phyloP scores from a whole-genome alignment of 2,888 invertebrate species.

The Zaprionus obscuricornis region DNA sequence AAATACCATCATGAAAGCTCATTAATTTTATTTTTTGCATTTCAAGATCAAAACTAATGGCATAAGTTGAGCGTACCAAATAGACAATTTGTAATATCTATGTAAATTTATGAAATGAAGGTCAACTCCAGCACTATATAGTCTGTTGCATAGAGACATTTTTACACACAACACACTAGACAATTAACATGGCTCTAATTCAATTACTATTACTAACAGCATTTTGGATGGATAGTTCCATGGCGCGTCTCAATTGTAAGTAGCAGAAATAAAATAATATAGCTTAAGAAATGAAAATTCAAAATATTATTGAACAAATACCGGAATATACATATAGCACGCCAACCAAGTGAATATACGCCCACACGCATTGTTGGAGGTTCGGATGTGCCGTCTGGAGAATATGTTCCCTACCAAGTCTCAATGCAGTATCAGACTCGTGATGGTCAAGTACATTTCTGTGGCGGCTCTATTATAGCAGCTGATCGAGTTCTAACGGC shows the following conservation, averaged over 20 bases:
- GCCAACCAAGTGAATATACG: slow-evolving; percentile 33
- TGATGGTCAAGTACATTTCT: slow-evolving; percentile 72
- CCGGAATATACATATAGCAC: slow-evolving; percentile 27
- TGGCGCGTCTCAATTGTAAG: slow-evolving; percentile 54
- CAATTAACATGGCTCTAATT: slow-evolving; percentile 40
- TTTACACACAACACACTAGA: slow-evolving; percentile 33
- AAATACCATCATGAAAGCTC: slow-evolving; percentile 57
- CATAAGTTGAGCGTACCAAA: slow-evolving; percentile 41
- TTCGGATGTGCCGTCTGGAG: slow-evolving; percentile 58
- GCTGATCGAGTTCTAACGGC: slow-evolving; percentile 79
- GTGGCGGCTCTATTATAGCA: slow-evolving; percentile 81
- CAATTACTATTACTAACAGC: slow-evolving; percentile 28
- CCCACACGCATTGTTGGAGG: slow-evolving; percentile 79
- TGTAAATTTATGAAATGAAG: slow-evolving; percentile 55
- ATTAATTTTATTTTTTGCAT: slow-evolving; percentile 40
- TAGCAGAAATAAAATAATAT: not conserved
- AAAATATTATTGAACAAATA: too few relatives aligned
- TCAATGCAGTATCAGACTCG: slow-evolving; percentile 74
- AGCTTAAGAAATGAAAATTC: not conserved
- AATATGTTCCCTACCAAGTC: slow-evolving; percentile 81
- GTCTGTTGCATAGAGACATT: slow-evolving; percentile 4
- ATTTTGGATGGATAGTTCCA: slow-evolving; percentile 10
- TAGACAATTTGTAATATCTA: slow-evolving; percentile 48
- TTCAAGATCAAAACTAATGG: slow-evolving; percentile 74
- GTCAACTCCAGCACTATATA: slow-evolving; percentile 28